Base-by-base conservation (phyloP, 2,888 invertebrate species). In the Cerceris ruficornis region DNA sequence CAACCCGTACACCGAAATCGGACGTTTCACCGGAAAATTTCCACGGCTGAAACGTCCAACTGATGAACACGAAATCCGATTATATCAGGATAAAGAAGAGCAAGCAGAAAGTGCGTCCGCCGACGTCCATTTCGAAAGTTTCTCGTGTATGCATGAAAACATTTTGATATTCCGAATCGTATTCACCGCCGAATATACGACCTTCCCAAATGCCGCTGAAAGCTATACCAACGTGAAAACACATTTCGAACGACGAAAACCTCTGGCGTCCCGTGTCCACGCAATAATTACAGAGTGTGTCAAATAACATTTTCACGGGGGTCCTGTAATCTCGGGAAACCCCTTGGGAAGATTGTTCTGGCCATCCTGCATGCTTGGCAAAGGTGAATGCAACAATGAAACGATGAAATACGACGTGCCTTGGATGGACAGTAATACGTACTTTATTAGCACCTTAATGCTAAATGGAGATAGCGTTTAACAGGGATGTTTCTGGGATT, bases 101-200 rank as follows among this genome's bases (percentile, higher is more conserved):
- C 8, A 6, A 46, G 11, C 14, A 52, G 14, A 52, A 52, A 52
- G 13, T n/a, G 52, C 14, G 52, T 13, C 7, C n/a, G 59, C n/a
- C 42, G 14, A 59, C 41, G 59, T 59, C n/a, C 41, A 42, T 41
- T 59, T 41, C 41, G 8, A 59, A 42, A 59, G 59, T 8, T 41
- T 41, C 9, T 59, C 42, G 15, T 59, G 13, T 7, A 8, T 7
- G 6, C 6, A 13, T 14, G 41, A 59, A 59, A 59, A 41, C 59
- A 11, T 59, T 59, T 59, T 7, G 13, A 41, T 7, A 11, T 59
- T 13, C 7, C 17, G 55, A 7, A 50, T 50, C 50, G n/a, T 13
- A n/a, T 50, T 50, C n/a, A 50, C 13, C n/a, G 46, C 8, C n/a
- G 7, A 50, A 50, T 13, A 50, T n/a, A 50, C 50, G n/a, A 50